Evolutionary conservation across 2,113 vertebrate species (phyloP).

Genomic region (Neolamprologus tretocephalus): DNA sequence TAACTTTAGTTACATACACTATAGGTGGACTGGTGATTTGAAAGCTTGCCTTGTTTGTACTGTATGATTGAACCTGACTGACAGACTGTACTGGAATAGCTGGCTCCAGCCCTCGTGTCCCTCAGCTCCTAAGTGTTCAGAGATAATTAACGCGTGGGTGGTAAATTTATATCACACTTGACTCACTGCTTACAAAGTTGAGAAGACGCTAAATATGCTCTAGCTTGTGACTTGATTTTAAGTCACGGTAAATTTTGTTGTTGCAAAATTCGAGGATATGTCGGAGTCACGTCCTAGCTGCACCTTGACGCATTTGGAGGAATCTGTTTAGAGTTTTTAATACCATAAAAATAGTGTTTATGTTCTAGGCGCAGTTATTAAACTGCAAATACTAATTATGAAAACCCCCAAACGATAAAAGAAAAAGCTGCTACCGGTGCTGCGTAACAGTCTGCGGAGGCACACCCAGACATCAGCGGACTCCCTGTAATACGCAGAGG

Average conservation of each 20-base stretch:
- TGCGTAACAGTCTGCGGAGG: neutral
- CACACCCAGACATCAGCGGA: neutral
- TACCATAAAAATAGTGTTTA: neutral
- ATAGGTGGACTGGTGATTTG: neutral
- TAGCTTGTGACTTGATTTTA: neutral
- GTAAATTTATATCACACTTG: neutral
- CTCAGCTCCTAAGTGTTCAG: neutral
- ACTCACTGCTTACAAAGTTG: neutral
- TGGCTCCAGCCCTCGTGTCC: neutral
- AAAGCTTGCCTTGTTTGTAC: neutral
- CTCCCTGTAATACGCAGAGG: neutral
- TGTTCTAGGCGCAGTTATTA: neutral
- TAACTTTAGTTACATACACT: neutral
- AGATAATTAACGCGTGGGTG: neutral
- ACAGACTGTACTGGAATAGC: neutral
- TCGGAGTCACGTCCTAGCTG: neutral
- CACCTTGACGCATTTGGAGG: neutral
- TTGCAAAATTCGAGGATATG: neutral
- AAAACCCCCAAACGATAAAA: neutral
- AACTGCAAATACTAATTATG: neutral
- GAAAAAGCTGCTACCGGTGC: neutral
- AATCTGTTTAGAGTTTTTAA: neutral
- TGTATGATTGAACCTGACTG: neutral
- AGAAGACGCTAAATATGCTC: neutral
- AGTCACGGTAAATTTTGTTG: neutral